phyloP scores from a whole-genome alignment of 2,888 invertebrate genomes.

The Lepeophtheirus nordmannii region DNA sequence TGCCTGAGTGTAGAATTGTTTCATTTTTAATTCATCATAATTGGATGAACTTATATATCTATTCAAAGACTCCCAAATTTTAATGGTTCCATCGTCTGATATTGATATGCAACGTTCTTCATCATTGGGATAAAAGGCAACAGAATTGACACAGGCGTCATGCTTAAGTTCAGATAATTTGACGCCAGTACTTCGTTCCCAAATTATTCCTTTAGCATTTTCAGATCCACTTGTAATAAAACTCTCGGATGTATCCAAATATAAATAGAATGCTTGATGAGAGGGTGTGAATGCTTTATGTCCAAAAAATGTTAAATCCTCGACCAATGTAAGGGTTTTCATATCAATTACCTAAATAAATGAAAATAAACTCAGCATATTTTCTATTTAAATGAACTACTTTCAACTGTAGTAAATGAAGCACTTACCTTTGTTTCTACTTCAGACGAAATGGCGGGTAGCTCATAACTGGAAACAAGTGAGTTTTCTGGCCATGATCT shows the following conservation, averaged over 20 bases:
- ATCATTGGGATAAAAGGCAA: neutral
- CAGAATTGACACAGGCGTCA: constrained; percentile 17
- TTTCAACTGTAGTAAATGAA: no score
- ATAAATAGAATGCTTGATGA: constrained; percentile 13
- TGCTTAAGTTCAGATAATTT: neutral
- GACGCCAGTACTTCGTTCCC: neutral
- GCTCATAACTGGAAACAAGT: neutral
- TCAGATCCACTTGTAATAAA: constrained; percentile 13
- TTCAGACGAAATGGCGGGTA: constrained; percentile 10
- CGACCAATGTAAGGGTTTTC: neutral
- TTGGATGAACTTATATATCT: neutral
- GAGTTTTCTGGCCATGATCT: constrained; percentile 20
- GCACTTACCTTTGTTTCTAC: constrained; percentile 4
- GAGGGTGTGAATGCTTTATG: constrained; percentile 5
- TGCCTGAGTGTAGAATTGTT: no score
- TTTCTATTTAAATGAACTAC: no score
- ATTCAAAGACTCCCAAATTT: constrained; percentile 9
- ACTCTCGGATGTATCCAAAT: neutral
- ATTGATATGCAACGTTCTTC: constrained; percentile 4
- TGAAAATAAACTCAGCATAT: neutral
- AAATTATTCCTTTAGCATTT: neutral
- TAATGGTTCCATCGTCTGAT: constrained; percentile 16
- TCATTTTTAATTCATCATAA: neutral
- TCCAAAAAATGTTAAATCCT: neutral
- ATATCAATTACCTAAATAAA: constrained; percentile 3